Conservation (phyloP, 2,797 vertebrate genomes). For the Anguilla marmorata region DNA sequence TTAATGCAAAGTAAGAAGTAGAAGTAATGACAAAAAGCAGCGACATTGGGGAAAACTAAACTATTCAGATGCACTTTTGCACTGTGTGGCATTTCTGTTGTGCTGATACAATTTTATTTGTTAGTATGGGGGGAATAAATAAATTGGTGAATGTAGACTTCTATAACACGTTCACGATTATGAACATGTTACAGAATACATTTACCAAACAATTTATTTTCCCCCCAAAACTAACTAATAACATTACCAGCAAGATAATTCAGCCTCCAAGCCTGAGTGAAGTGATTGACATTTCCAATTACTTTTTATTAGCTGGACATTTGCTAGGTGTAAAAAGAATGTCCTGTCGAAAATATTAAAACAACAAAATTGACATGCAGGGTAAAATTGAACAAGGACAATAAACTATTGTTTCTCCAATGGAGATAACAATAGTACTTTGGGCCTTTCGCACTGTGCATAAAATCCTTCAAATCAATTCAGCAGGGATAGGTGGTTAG, state of each 20-base stretch:
- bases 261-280: background rate
- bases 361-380: conserved; percentile 9
- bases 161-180: background rate
- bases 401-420: conserved; percentile 13
- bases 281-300: conserved; percentile 48
- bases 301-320: conserved; percentile 37
- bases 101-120: background rate
- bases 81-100: background rate
- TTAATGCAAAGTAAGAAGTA: background rate
- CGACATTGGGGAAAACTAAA: background rate
- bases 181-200: background rate
- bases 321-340: conserved; percentile 21
- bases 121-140: too few species aligned
- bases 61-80: background rate
- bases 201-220: background rate
- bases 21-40: background rate
- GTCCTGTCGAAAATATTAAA: conserved; percentile 18
- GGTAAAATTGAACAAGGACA: background rate
- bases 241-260: conserved; percentile 26
- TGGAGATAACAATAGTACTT: conserved; percentile 50
- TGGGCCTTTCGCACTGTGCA: conserved; percentile 15
- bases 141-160: background rate
- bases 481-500: conserved; percentile 15
- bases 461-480: conserved; percentile 23
- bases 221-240: conserved; percentile 29